Conservation (phyloP, 2,113 vertebrate genomes). For the Megatriorchis doriae region DNA sequence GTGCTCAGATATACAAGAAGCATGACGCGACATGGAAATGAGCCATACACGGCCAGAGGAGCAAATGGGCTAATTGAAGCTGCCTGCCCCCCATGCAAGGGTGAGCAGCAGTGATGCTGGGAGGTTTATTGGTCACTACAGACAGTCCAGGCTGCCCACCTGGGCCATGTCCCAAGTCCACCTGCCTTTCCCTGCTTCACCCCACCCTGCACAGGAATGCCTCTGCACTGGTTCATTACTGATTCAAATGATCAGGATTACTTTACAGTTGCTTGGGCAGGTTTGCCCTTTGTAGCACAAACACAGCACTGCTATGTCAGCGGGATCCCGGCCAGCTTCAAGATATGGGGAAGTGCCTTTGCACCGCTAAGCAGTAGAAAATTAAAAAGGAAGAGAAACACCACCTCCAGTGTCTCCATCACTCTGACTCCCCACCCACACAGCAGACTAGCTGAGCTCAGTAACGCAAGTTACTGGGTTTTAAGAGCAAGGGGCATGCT, state of each 20-base stretch:
- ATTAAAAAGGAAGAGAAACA: neutral
- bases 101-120: neutral
- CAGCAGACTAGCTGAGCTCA: neutral
- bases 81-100: rapidly evolving
- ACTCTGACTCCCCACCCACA: neutral
- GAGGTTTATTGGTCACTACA: neutral
- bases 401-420: neutral
- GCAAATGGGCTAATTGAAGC: neutral
- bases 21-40: neutral
- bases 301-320: neutral
- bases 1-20: neutral
- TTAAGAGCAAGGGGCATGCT: neutral
- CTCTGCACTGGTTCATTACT: neutral
- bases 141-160: neutral
- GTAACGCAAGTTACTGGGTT: neutral
- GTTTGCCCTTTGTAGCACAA: neutral
- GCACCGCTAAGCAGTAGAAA: neutral
- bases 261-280: neutral
- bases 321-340: neutral
- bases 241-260: neutral
- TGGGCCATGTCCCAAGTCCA: rapidly evolving
- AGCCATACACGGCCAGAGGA: neutral
- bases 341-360: neutral
- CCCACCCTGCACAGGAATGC: neutral
- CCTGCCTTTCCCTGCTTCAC: neutral